Evolutionary conservation across 2,888 invertebrate species (phyloP).

Genomic region (Octonoba sinensis): DNA sequence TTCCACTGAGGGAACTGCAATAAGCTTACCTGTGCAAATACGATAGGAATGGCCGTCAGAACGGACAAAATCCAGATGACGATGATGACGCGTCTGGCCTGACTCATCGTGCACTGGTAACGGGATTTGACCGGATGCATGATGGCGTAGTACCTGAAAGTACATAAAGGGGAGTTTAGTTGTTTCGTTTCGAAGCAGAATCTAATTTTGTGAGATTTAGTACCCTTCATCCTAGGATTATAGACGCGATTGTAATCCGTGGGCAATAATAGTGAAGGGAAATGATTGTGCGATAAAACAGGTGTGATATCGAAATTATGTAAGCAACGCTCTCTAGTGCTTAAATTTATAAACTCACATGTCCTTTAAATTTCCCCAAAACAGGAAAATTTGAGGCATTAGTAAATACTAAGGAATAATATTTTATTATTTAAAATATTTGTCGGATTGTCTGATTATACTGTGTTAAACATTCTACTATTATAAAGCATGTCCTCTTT

Average conservation of each 20-base stretch:
- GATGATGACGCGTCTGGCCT: slow-evolving; percentile 77
- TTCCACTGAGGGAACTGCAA: background rate
- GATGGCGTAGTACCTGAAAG: slow-evolving; percentile 79
- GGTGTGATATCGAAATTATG: no score
- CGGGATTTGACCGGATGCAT: slow-evolving; percentile 80
- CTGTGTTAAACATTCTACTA: no score
- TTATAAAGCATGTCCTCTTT: no score
- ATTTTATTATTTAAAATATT: no score
- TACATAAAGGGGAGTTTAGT: no score
- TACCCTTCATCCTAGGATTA: background rate
- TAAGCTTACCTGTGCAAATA: slow-evolving; percentile 77
- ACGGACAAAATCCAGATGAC: slow-evolving; percentile 77
- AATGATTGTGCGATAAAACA: background rate
- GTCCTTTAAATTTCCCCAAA: background rate
- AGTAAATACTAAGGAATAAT: no score
- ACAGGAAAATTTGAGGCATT: background rate
- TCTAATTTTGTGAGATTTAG: background rate
- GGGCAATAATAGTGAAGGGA: background rate
- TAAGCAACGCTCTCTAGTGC: no score
- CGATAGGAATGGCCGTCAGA: slow-evolving; percentile 76
- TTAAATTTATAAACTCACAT: background rate
- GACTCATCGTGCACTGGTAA: slow-evolving; percentile 78
- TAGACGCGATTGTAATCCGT: background rate
- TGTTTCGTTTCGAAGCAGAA: background rate
- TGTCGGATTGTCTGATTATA: no score